phyloP scores from a whole-genome alignment of 2,113 vertebrate species.

The Eretmochelys imbricata region DNA sequence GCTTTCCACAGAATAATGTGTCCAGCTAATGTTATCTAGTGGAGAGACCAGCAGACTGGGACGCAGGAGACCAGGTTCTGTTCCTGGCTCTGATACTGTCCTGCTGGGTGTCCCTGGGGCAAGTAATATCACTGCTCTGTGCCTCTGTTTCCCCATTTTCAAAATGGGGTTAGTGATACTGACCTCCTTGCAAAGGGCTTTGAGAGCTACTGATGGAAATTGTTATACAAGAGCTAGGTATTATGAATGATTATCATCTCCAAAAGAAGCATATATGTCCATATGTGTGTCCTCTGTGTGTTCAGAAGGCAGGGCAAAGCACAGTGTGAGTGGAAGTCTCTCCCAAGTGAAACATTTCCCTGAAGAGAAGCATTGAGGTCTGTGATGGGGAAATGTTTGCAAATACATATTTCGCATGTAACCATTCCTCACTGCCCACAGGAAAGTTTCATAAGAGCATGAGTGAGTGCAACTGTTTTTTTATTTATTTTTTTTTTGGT shows the following conservation, averaged over 20 bases:
- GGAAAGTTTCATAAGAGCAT: conserved; percentile 19
- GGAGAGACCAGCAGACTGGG: not conserved
- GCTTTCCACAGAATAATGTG: not conserved
- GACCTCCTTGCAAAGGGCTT: not conserved
- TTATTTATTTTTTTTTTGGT: not conserved
- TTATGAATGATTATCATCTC: not conserved
- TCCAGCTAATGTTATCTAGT: fast-evolving
- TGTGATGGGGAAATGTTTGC: not conserved
- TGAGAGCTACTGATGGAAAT: not conserved
- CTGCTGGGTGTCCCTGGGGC: not conserved
- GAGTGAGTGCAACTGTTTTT: not conserved
- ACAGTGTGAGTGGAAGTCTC: not conserved
- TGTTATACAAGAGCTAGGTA: not conserved
- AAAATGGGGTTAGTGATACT: not conserved
- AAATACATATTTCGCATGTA: fast-evolving
- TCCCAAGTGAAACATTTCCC: not conserved
- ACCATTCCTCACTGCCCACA: conserved; percentile 15
- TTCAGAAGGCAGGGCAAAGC: fast-evolving
- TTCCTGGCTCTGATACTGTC: not conserved
- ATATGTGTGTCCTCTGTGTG: not conserved
- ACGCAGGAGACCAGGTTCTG: not conserved
- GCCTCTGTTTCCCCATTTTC: not conserved
- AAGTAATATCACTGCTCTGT: not conserved
- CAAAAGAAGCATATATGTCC: not conserved
- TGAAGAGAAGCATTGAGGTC: not conserved